Evolutionary conservation across 2,888 invertebrate genomes (phyloP), one percentile per base, ranked within the genome.

Genomic region (Metallyticus violacea): DNA sequence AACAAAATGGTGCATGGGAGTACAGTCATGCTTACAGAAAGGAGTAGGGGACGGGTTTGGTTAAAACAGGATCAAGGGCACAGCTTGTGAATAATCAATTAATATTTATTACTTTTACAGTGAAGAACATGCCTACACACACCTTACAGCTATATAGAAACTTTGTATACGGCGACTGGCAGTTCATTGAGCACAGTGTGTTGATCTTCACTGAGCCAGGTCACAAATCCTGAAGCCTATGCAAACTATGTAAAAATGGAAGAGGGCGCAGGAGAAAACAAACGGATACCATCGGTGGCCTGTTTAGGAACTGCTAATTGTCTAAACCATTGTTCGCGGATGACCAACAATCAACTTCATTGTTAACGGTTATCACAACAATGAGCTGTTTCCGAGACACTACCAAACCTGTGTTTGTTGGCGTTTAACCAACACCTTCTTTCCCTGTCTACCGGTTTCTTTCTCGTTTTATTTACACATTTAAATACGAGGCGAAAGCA

Each of bases 1-100:
- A 22, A 62, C 9, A 88, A 88, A 88, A 88, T 87, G 86, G 88
- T 88, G 88, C 88, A 87, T 88, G 80, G 29, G 30, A 30, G 81
- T 29, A 30, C 7, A n/a, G n/a, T 79, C 40, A 26, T 78, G 78
- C 81, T 86, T 30, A 85, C 28, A 81, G 81, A 81, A 62, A 62
- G 40, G 40, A 62, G 2, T 62, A 22, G 15, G 15, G 40, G 40
- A 62, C 9, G 22, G 40, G 40, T 62, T 9, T 62, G 40, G 40
- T 62, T 62, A 62, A 62, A 4, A 22, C 22, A 22, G 40, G 40
- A 62, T 15, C 9, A 62, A 22, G 40, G 22, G 15, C 4, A 62
- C n/a, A n/a, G n/a, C 40, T 62, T 22, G 40, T 62, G 40, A 15
- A 22, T 62, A 62, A 62, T 62, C 40, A 62, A 62, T 62, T 62